These are phyloP conservation scores for Eupsittula cactorum DNA, from an alignment of 2,113 vertebrate genomes.

Conservation along the genomic window DNA sequence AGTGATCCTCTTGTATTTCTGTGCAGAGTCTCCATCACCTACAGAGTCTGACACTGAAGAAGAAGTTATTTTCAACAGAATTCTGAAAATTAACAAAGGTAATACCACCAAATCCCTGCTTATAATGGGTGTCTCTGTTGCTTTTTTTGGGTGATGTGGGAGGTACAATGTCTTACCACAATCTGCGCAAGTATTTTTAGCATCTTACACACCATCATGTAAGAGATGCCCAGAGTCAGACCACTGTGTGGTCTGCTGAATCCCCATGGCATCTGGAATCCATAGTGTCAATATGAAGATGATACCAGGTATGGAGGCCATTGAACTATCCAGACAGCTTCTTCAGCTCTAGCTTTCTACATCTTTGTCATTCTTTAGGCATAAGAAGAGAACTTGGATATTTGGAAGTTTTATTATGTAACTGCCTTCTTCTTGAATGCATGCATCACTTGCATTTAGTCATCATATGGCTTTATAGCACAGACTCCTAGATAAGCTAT, in stretches of 20 bases:
- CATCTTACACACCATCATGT: not conserved
- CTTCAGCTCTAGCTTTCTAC: not conserved
- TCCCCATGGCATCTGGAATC: not conserved
- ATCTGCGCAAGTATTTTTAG: not conserved
- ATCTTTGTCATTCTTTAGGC: not conserved
- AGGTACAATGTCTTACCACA: not conserved
- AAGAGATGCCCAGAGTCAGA: not conserved
- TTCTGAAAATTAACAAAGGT: slow-evolving; percentile 61
- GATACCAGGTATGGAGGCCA: not conserved
- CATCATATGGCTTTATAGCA: not conserved
- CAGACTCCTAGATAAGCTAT: not conserved
- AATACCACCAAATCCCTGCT: not conserved
- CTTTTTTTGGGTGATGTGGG: too few species aligned
- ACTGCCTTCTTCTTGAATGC: not conserved
- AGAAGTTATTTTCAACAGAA: slow-evolving; percentile 39
- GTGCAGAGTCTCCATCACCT: not conserved
- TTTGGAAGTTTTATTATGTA: not conserved
- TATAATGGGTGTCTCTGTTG: not conserved
- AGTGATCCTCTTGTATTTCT: not conserved
- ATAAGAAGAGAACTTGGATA: not conserved
- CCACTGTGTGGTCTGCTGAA: not conserved
- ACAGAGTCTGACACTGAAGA: not conserved
- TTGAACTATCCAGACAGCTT: not conserved
- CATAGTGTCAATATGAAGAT: not conserved
- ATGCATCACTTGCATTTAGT: accelerated